phyloP scores from a whole-genome alignment of 64 coral and sea anemone species.

The Montipora foliosa region DNA sequence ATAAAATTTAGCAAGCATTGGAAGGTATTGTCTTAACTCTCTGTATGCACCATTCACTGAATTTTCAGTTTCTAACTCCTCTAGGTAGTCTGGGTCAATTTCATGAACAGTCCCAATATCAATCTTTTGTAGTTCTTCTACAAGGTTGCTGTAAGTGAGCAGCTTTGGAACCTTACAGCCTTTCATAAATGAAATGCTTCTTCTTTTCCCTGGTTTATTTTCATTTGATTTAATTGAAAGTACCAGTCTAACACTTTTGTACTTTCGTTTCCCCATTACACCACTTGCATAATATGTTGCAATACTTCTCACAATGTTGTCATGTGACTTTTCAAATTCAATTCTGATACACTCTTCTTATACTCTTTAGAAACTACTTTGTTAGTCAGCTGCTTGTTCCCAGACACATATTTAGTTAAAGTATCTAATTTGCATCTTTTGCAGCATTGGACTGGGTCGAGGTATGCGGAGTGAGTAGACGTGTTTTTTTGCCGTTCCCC shows the following conservation, averaged over 20 bases:
- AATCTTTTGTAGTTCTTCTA: slow-evolving; percentile 70
- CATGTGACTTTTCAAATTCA: slow-evolving; percentile 60
- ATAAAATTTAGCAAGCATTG: slow-evolving; percentile 79
- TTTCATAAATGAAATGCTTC: slow-evolving; percentile 67
- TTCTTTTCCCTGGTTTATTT: slow-evolving; percentile 65
- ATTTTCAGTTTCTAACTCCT: slow-evolving; percentile 48
- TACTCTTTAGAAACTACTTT: slow-evolving; percentile 58
- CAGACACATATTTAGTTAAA: slow-evolving; percentile 70
- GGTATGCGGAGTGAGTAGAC: no score
- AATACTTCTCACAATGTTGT: slow-evolving; percentile 73
- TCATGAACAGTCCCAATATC: slow-evolving; percentile 75
- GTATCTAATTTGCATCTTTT: slow-evolving; percentile 72
- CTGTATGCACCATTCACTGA: slow-evolving; percentile 75
- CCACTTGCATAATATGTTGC: slow-evolving; percentile 77
- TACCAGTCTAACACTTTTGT: slow-evolving; percentile 64
- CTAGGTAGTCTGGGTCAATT: slow-evolving; percentile 59
- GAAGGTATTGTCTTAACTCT: slow-evolving; percentile 74
- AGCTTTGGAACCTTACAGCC: slow-evolving; percentile 74
- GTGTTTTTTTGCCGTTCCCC: no score
- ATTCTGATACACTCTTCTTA: slow-evolving; percentile 9
- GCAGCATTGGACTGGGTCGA: no score
- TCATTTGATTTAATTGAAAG: slow-evolving; percentile 58
- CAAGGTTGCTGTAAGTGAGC: slow-evolving; percentile 67
- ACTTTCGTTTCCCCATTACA: slow-evolving; percentile 71
- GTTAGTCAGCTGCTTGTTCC: slow-evolving; percentile 29